These are phyloP conservation scores for Resseliella maxima DNA, from an alignment of 2,888 invertebrate species.

Conservation along the genomic window DNA sequence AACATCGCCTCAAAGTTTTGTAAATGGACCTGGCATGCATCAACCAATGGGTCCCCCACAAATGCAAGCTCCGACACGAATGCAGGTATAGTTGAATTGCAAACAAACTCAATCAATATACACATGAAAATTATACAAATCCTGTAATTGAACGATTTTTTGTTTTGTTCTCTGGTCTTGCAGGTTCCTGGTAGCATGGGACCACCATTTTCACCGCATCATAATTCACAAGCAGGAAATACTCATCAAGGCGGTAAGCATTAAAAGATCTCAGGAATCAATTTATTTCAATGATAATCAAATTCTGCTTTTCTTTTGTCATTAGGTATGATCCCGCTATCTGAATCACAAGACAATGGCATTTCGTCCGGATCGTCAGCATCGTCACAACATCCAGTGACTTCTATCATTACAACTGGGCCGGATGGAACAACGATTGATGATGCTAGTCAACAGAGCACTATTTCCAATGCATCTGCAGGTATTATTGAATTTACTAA, in stretches of 20 bases:
- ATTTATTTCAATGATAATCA: too few relatives aligned
- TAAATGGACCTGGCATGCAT: conserved; percentile 70
- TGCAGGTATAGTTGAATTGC: conserved; percentile 27
- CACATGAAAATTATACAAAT: background rate
- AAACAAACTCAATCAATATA: background rate
- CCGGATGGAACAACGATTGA: conserved; percentile 90
- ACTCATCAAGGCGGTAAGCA: conserved; percentile 64
- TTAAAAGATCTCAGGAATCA: background rate
- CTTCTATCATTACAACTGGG: conserved; percentile 88
- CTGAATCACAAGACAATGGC: conserved; percentile 75
- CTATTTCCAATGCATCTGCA: conserved; percentile 91
- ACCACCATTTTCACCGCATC: conserved; percentile 71
- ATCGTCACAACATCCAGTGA: conserved; percentile 75
- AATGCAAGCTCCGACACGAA: conserved; percentile 65
- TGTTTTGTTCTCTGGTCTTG: conserved; percentile 62
- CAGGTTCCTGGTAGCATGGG: conserved; percentile 76
- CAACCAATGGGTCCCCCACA: conserved; percentile 72
- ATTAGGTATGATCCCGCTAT: background rate
- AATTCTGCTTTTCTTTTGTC: background rate
- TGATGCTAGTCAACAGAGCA: conserved; percentile 93
- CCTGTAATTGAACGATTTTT: too few relatives aligned
- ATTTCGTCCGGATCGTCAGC: conserved; percentile 66
- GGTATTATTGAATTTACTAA: conserved; percentile 69
- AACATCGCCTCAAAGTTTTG: conserved; percentile 72
- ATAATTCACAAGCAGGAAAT: conserved; percentile 66